Evolutionary conservation across 2,113 vertebrate genomes (phyloP).

Genomic region (Phaethon lepturus): DNA sequence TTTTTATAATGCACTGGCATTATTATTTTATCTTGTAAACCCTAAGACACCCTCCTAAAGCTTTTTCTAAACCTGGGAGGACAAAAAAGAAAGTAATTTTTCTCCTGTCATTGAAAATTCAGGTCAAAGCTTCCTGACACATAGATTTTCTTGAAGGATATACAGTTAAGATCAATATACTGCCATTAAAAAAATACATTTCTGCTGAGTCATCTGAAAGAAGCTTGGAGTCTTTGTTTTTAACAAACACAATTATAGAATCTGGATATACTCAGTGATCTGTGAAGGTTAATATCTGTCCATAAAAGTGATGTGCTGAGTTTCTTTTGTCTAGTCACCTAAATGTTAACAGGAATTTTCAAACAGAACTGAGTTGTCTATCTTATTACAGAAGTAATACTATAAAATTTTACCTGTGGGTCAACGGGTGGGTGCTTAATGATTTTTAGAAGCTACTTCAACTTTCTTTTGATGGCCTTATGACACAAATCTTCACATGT

Average conservation of each 20-base stretch:
- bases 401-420: background rate
- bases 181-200: conserved; percentile 10
- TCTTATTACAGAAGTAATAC: background rate
- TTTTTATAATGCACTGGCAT: background rate
- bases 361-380: background rate
- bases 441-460: background rate
- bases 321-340: background rate
- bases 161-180: conserved; percentile 45
- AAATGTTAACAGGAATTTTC: background rate
- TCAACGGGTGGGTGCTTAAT: background rate
- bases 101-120: conserved; percentile 16
- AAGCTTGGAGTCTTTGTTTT: conserved; percentile 19
- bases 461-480: background rate
- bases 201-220: conserved; percentile 41
- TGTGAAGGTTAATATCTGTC: conserved; percentile 57
- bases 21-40: background rate
- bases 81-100: background rate
- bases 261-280: conserved; percentile 33
- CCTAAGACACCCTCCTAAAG: background rate
- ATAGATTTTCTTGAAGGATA: conserved; percentile 41
- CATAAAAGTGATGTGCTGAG: background rate
- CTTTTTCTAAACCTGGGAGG: background rate
- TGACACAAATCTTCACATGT: background rate
- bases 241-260: conserved; percentile 31
- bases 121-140: background rate